phyloP scores from a whole-genome alignment of 2,888 invertebrate genomes.

The Rhagonycha fulva region DNA sequence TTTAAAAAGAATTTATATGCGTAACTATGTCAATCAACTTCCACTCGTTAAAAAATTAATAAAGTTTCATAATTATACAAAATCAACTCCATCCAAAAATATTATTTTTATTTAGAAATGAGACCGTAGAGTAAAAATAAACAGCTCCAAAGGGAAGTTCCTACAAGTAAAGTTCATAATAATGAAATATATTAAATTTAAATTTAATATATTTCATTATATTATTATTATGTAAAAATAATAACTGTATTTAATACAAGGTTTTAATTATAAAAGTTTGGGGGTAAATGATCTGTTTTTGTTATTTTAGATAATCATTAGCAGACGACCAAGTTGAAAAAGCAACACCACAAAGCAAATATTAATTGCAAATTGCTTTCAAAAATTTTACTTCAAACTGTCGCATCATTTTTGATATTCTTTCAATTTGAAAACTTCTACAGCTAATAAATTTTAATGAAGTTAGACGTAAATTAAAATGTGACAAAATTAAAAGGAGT shows the following conservation, averaged over 20 bases:
- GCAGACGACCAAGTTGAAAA: background rate
- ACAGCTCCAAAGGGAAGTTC: background rate
- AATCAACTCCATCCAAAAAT: background rate
- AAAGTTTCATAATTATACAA: background rate
- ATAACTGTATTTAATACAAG: background rate
- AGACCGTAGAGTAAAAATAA: background rate
- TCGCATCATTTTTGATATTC: background rate
- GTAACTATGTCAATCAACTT: slow-evolving; percentile 7
- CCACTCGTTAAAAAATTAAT: background rate
- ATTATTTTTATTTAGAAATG: background rate
- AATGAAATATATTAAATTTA: background rate
- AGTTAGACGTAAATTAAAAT: background rate
- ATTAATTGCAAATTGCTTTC: background rate
- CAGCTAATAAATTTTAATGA: background rate
- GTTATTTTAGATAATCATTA: background rate
- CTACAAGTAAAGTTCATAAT: background rate
- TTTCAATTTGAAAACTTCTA: background rate
- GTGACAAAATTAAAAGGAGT: background rate
- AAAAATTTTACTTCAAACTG: background rate
- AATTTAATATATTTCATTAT: too few species aligned
- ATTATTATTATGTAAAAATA: background rate
- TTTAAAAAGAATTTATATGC: slow-evolving; percentile 6
- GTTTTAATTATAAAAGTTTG: background rate
- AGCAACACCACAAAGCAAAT: background rate
- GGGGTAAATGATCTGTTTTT: background rate